These are phyloP conservation scores for Hypotaenidia okinawae DNA, from an alignment of 2,797 vertebrate genomes.

Conservation along the genomic window DNA sequence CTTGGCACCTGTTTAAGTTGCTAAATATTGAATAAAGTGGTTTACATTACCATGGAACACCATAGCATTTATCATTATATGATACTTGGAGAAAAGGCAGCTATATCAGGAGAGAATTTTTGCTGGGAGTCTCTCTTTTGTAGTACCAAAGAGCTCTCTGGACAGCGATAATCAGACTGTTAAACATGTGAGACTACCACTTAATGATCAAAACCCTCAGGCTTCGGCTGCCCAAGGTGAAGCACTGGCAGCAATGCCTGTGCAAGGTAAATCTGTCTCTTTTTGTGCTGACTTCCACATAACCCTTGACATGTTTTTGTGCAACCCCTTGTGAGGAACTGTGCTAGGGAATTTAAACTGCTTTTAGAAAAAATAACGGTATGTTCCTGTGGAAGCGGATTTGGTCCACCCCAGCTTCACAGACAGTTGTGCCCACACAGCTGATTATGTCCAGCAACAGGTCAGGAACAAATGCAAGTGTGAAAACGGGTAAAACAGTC, in stretches of 20 bases:
- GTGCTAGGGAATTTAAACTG: background rate
- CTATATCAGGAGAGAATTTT: background rate
- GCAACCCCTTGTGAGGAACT: background rate
- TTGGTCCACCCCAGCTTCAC: background rate
- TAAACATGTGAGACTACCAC: background rate
- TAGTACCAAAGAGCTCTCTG: background rate
- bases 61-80: background rate
- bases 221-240: background rate
- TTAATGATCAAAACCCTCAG: background rate
- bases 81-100: background rate
- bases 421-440: background rate
- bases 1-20: slow-evolving; percentile 33
- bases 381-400: background rate
- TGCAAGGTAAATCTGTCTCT: background rate
- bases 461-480: background rate
- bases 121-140: background rate
- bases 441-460: background rate
- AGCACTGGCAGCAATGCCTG: background rate
- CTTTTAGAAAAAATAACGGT: background rate
- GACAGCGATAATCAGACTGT: background rate
- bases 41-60: slow-evolving; percentile 6
- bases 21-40: slow-evolving; percentile 45
- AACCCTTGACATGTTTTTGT: background rate
- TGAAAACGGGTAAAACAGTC: background rate
- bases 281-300: background rate